Percentiles rank a stretch among this genome's conserved stretches.
Conservation (phyloP, 35 echinoderm and acorn worm species). For the Heliocidaris erythrogramma region DNA sequence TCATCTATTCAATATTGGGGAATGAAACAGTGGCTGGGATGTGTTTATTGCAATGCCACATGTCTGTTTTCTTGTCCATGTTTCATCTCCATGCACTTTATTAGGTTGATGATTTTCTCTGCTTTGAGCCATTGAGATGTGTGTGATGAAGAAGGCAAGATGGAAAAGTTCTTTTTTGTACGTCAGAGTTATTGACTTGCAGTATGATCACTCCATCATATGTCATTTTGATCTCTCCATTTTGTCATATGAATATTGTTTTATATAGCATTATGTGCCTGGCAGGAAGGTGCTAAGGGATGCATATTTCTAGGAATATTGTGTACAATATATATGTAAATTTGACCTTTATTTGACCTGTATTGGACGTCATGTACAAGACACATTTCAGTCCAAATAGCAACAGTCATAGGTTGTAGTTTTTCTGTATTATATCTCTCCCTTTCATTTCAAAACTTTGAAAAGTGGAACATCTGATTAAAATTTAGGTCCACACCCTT, state of each 20-base stretch:
- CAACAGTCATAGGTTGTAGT: too few relatives aligned
- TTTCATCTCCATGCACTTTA: not conserved
- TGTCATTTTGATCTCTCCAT: not conserved
- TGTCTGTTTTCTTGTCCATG: not conserved
- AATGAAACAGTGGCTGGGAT: constrained; percentile 1
- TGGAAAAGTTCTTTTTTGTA: not conserved
- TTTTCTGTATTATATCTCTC: too few relatives aligned
- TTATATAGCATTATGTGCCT: too few relatives aligned
- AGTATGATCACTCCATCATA: not conserved
- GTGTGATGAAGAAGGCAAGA: not conserved
- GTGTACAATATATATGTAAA: too few relatives aligned
- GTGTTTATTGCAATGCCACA: constrained; percentile 1
- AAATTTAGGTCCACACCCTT: too few relatives aligned
- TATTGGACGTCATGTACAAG: too few relatives aligned
- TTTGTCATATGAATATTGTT: not conserved
- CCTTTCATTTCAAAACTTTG: too few relatives aligned
- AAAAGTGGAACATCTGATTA: too few relatives aligned
- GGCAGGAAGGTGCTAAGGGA: too few relatives aligned
- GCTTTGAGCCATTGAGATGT: not conserved
- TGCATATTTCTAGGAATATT: too few relatives aligned
- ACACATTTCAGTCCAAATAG: too few relatives aligned
- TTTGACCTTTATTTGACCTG: too few relatives aligned
- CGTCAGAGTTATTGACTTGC: not conserved
- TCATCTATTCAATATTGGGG: not conserved
- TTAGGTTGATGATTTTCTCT: not conserved